Percentiles rank a stretch among this genome's conserved stretches.
Conservation (phyloP, 2,888 invertebrate species). For the Physocephala rufipes region DNA sequence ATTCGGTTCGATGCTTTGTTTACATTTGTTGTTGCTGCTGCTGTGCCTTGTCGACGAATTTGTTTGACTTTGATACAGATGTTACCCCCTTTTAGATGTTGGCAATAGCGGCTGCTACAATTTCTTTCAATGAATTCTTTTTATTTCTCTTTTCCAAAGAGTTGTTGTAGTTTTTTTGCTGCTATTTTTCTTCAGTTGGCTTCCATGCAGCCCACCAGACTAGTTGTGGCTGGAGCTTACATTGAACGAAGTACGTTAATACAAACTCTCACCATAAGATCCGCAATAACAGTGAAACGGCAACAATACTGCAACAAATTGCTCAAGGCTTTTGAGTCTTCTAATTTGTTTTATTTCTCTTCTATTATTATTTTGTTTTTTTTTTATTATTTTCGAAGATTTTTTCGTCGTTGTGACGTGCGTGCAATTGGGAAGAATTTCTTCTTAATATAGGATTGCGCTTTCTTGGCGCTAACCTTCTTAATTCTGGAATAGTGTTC, state of each 20-base stretch:
- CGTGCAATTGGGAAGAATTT: too few relatives aligned
- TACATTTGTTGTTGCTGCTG: neutral
- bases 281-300: too few relatives aligned
- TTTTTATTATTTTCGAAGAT: too few relatives aligned
- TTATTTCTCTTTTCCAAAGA: constrained; percentile 20
- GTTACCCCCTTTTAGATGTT: constrained; percentile 2
- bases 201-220: constrained; percentile 27
- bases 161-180: neutral
- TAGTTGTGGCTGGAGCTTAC: neutral
- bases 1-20: neutral
- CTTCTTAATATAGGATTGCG: too few relatives aligned
- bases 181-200: constrained; percentile 16
- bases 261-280: too few relatives aligned
- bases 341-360: neutral
- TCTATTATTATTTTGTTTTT: neutral
- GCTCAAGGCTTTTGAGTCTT: too few relatives aligned
- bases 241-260: too few relatives aligned
- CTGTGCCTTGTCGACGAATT: neutral
- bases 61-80: neutral
- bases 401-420: too few relatives aligned
- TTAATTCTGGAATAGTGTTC: too few relatives aligned
- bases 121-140: constrained; percentile 32
- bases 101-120: constrained; percentile 24
- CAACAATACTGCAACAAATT: too few relatives aligned
- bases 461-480: too few relatives aligned